Conservation (phyloP, 1,140 invertebrate species). For the Caerostris darwini region DNA sequence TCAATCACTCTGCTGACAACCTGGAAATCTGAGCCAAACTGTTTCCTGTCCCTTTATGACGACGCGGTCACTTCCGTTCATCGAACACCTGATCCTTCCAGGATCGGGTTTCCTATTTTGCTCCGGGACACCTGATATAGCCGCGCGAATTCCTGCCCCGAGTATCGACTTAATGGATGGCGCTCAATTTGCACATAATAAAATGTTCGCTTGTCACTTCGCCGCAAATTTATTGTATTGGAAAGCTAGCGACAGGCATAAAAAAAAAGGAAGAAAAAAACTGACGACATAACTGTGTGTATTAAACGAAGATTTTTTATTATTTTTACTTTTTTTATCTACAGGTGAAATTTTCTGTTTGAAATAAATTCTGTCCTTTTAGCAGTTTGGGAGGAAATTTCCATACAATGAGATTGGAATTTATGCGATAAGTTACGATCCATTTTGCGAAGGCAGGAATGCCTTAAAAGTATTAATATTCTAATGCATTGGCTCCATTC, state of each 20-base stretch:
- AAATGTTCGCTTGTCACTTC: slow-evolving; percentile 67
- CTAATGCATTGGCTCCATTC: slow-evolving; percentile 1
- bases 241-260: neutral
- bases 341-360: neutral
- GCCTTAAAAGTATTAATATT: slow-evolving; percentile 1
- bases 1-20: neutral
- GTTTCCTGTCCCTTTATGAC: slow-evolving; percentile 53
- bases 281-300: neutral
- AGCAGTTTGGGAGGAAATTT: neutral
- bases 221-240: slow-evolving; percentile 27
- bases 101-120: slow-evolving; percentile 40
- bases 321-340: neutral
- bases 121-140: slow-evolving; percentile 4
- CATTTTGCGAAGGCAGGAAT: neutral
- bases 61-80: slow-evolving; percentile 58
- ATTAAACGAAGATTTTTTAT: slow-evolving; percentile 39
- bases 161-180: slow-evolving; percentile 36
- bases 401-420: slow-evolving; percentile 2
- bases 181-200: slow-evolving; percentile 68
- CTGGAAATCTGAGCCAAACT: slow-evolving; percentile 35
- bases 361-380: slow-evolving; percentile 20
- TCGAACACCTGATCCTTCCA: slow-evolving; percentile 52
- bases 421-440: slow-evolving; percentile 7
- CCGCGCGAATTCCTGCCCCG: neutral
- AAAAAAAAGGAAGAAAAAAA: neutral